Conservation (phyloP, 2,888 invertebrate genomes). For the Ennomos quercinarius region DNA sequence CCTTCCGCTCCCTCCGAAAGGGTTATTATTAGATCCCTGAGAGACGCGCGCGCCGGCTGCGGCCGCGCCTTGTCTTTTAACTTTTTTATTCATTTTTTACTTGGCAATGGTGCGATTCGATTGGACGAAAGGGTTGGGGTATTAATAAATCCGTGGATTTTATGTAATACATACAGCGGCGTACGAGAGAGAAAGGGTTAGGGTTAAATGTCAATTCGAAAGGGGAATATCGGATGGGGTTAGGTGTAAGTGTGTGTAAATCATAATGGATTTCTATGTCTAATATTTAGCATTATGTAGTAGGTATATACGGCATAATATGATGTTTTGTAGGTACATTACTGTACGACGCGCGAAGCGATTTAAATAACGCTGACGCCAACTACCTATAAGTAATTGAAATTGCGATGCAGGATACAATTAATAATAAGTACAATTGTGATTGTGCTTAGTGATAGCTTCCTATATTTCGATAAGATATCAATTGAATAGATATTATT, state of each 20-base stretch:
- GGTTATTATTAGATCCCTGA: slow-evolving; percentile 79
- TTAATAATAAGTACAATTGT: too few relatives aligned
- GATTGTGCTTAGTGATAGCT: too few relatives aligned
- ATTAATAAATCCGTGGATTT: slow-evolving; percentile 69
- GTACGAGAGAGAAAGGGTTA: slow-evolving; percentile 70
- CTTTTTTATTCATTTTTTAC: slow-evolving; percentile 78
- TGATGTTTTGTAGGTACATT: too few relatives aligned
- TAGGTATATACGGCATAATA: too few relatives aligned
- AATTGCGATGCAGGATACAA: too few relatives aligned
- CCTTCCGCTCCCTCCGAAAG: slow-evolving; percentile 77
- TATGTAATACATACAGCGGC: slow-evolving; percentile 61
- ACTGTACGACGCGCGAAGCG: too few relatives aligned
- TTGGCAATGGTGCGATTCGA: slow-evolving; percentile 58
- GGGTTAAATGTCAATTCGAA: slow-evolving; percentile 57
- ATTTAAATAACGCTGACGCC: too few relatives aligned
- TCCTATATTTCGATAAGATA: too few relatives aligned
- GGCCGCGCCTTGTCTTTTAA: slow-evolving; percentile 69
- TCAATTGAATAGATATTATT: too few relatives aligned
- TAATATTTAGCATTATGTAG: too few relatives aligned
- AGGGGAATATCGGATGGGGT: slow-evolving; percentile 63
- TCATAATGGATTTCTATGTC: slow-evolving; percentile 40
- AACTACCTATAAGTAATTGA: too few relatives aligned
- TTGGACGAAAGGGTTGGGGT: slow-evolving; percentile 79
- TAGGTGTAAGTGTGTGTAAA: slow-evolving; percentile 51
- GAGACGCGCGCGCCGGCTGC: slow-evolving; percentile 68